Base-by-base conservation (phyloP, 2,797 vertebrate species). In the Cottoperca gobio region DNA sequence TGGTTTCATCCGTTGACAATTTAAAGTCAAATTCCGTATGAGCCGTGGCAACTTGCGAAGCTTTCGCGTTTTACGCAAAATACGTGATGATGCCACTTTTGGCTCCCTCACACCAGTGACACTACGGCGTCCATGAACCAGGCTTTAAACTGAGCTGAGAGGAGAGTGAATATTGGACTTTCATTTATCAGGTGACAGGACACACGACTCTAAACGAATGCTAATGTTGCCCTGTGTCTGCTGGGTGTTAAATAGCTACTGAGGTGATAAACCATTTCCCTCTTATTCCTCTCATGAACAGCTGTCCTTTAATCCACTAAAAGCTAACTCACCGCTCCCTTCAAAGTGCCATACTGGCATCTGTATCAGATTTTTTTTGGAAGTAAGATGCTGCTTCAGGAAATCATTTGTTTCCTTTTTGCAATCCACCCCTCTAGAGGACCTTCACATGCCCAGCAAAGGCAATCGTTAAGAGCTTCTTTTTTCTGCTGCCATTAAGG, bases 401-500 rank as follows among this genome's bases (percentile, higher is more conserved):
- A 93, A 91, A 90, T 89, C 85, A 89, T 91, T 88, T 85, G 79
- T 92, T 93, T 91, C 85, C 82, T 88, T 81, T 89, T 77, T 89
- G 90, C 85, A 89, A 86, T 86, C 84, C 72, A 72, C 67, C 87
- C 89, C 80, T 86, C 92, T 64, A 48, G 28, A 92, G 93, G 80
- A 85, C 59, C 93, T 95, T 95, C 92, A 91, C 88, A 88, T 81
- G 88, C 70, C 81, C 89, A 92, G 85, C 84, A 91, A 93, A 93
- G 79, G 79, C 86, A 91, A 83, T 93, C 63, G 79, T 94, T 94
- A 95, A 92, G 88, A 81, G 88, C 90, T 85, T 85, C 70, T 93
- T 95, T 94, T 92, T 90, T 78, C 81, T 79, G 81, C 73, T 87
- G 92, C 83, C 91, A 92, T 93, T 94, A 94, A 94, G 91, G 93